Conservation (phyloP, 2,113 vertebrate genomes). For the Nothoprocta pentlandii region DNA sequence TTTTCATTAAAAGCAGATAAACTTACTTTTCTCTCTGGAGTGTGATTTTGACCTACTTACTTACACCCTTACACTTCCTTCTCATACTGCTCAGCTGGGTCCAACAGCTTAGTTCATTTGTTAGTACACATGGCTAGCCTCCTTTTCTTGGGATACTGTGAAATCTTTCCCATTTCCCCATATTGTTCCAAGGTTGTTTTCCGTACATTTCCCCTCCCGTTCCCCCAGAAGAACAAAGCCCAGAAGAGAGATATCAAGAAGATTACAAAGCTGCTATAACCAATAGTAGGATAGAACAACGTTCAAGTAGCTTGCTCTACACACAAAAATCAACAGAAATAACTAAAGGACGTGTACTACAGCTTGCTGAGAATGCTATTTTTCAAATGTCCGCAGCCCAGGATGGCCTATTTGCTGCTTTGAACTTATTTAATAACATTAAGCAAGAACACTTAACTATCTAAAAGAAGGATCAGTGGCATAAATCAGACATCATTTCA, state of each 20-base stretch:
- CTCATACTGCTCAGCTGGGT: not conserved
- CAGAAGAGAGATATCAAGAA: not conserved
- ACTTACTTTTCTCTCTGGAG: not conserved
- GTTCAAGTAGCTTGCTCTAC: not conserved
- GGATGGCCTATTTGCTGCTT: conserved; percentile 70
- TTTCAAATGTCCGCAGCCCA: conserved; percentile 60
- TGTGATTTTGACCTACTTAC: not conserved
- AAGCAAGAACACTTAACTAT: conserved; percentile 81
- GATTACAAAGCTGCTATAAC: not conserved
- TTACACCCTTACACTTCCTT: not conserved
- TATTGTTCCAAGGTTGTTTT: not conserved
- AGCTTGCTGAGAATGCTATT: conserved; percentile 66
- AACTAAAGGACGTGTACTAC: conserved; percentile 3
- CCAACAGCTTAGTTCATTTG: not conserved
- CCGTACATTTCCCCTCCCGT: not conserved
- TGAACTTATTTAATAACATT: conserved; percentile 83
- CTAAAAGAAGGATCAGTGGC: conserved; percentile 74
- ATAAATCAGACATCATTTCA: conserved; percentile 84
- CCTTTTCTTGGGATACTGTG: not conserved
- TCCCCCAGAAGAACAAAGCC: not conserved
- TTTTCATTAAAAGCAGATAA: not conserved
- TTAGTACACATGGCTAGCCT: not conserved
- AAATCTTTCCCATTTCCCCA: not conserved
- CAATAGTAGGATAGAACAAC: not conserved
- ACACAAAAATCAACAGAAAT: not conserved